Percentiles rank a stretch among this genome's conserved stretches.
Evolutionary conservation across 2,888 invertebrate genomes (phyloP).

Genomic region (Hemistola chrysoprasaria): DNA sequence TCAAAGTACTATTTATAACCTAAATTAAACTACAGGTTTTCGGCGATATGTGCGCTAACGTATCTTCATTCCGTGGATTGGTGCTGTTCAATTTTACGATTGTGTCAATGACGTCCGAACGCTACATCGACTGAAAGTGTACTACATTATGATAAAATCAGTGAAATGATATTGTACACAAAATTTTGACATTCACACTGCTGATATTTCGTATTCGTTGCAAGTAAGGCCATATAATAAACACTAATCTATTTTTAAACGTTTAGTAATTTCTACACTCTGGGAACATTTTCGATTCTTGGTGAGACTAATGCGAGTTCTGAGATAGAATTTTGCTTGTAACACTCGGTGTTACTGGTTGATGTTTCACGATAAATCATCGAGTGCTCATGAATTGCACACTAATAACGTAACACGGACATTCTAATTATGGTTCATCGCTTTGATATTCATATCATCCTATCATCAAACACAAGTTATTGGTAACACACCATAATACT

Average conservation of each 20-base stretch:
- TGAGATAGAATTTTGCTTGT: conserved; percentile 70
- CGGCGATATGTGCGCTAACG: conserved; percentile 82
- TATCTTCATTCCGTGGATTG: conserved; percentile 76
- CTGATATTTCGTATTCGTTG: conserved; percentile 81
- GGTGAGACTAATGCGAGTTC: conserved; percentile 76
- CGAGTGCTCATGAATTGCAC: conserved; percentile 70
- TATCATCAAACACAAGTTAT: conserved; percentile 66
- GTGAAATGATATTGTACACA: conserved; percentile 81
- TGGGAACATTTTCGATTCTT: conserved; percentile 74
- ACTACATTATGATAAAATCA: conserved; percentile 70
- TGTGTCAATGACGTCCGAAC: conserved; percentile 77
- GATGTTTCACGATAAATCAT: conserved; percentile 52
- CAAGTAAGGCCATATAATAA: conserved; percentile 82
- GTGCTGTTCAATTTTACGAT: conserved; percentile 75
- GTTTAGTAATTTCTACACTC: conserved; percentile 80
- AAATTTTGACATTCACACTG: conserved; percentile 82
- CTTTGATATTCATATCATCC: conserved; percentile 81
- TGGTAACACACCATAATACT: conserved; percentile 72
- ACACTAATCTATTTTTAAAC: conserved; percentile 83
- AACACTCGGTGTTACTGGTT: conserved; percentile 67
- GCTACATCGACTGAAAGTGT: conserved; percentile 70
- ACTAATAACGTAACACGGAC: conserved; percentile 80
- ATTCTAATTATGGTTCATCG: conserved; percentile 81
- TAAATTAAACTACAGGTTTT: conserved; percentile 82
- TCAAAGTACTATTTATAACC: conserved; percentile 82